Evolutionary conservation across 2,113 vertebrate genomes (phyloP), one percentile per base, ranked within the genome.

Genomic region (Platysternon megacephalum): DNA sequence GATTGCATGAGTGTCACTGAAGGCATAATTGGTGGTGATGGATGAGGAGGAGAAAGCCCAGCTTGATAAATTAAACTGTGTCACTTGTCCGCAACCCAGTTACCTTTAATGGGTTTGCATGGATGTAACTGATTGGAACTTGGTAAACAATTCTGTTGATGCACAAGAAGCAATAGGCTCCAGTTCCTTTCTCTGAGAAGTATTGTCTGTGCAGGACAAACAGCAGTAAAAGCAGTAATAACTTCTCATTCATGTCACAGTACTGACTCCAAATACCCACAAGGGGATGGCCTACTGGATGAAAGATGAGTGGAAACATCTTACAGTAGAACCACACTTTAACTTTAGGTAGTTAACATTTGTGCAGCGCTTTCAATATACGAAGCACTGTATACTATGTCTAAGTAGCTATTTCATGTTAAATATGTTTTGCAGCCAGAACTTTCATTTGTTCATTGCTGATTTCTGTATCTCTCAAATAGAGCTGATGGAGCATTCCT

Each of bases 401-500:
- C 35, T 14, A n/a, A 68, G 35, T 68, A 68, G 17, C 35, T 10
- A 19, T 68, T 68, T 39, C 10, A n/a, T 72, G 19, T 72, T 39
- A 72, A n/a, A 4, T 68, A n/a, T 21, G 22, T 26, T 78, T 61
- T 79, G 35, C 8, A 52, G 7, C 29, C 61, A 56, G 58, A 17
- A 42, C 48, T 29, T 79, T 56, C 35, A 11, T 55, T 49, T 94
- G 13, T 83, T 79, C 11, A 11, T 56, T 95, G 88, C 42, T 89
- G 14, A 6, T 93, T 22, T 79, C 35, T 91, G 28, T 91, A 49
- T n/a, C 91, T 91, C 9, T 95, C 88, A 87, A 90, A 79, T 95
- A 99, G 99, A 99, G 85, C 97, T 98, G 65, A 79, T 98, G 94
- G 99, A 99, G 76, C 97, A 96, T 89, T 99, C 98, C 84, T 97